phyloP scores from a whole-genome alignment of 2,888 invertebrate genomes.

The Meliscaeva auricollis region DNA sequence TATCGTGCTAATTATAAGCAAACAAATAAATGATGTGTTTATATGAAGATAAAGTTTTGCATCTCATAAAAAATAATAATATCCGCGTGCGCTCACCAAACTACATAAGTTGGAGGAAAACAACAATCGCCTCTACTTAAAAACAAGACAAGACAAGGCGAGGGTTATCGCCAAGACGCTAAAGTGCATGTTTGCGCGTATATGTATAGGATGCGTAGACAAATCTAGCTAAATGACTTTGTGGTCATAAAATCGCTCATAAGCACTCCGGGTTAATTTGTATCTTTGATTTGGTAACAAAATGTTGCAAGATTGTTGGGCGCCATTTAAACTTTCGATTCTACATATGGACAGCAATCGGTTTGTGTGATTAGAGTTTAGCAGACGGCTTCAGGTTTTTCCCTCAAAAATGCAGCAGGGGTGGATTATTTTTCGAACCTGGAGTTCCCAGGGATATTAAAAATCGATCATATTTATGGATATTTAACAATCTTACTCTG shows the following conservation, averaged over 20 bases:
- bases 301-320: slow-evolving; percentile 50
- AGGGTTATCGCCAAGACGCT: slow-evolving; percentile 54
- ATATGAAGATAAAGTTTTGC: slow-evolving; percentile 42
- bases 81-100: background rate
- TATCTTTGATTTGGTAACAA: slow-evolving; percentile 70
- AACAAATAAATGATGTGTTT: slow-evolving; percentile 65
- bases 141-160: background rate
- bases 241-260: slow-evolving; percentile 54
- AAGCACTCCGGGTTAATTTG: slow-evolving; percentile 54
- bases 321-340: slow-evolving; percentile 54
- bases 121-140: slow-evolving; percentile 34
- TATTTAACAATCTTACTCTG: no score
- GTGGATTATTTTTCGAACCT: background rate
- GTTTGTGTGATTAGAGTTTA: slow-evolving; percentile 34
- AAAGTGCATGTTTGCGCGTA: slow-evolving; percentile 58
- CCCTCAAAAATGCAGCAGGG: background rate
- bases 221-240: slow-evolving; percentile 56
- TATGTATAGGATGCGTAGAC: slow-evolving; percentile 9
- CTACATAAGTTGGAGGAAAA: slow-evolving; percentile 1
- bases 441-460: no score
- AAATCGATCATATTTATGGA: no score
- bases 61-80: slow-evolving; percentile 44
- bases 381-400: slow-evolving; percentile 31
- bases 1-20: slow-evolving; percentile 66
- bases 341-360: slow-evolving; percentile 25